Evolutionary conservation across 2,797 vertebrate species (phyloP), one percentile per base, ranked within the genome.

Genomic region (Xerus rutilus): DNA sequence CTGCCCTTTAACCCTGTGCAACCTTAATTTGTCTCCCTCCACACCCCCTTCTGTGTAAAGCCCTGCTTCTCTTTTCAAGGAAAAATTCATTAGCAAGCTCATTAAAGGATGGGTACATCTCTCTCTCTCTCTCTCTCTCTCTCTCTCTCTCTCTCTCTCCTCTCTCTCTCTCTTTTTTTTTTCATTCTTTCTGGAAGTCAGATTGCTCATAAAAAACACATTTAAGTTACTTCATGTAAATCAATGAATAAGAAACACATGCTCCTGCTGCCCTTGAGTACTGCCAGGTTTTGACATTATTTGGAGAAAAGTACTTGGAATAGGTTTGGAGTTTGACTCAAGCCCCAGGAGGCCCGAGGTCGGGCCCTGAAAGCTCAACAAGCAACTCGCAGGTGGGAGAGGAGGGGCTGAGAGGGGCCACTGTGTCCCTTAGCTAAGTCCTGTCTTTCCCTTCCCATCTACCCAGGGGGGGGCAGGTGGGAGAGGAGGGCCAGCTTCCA

Each of bases 71-170:
- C 73, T 76, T 87, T 70, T 59, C 88, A 59, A 72, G 86, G 95
- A 81, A 86, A 96, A 76, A 74, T 43, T 96, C 83, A 94, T 82
- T 91, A 95, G 83, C 79, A 32, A 94, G 87, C 94, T 97, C 90
- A 59, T 95, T 93, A 96, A 93, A 83, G 76, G 52, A 96, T 2
- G 20, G 45, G 73, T 7, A 8, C 52, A 12, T 13, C 47, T 78
- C 52, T 18, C 57, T 67, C 35, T 49, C 13, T 49, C n/a, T n/a
- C n/a, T n/a, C n/a, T n/a, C n/a, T n/a, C n/a, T n/a, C n/a, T n/a
- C n/a, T n/a, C n/a, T n/a, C n/a, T n/a, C n/a, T n/a, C n/a, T n/a
- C n/a, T n/a, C n/a, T n/a, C n/a, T n/a, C n/a, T n/a, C n/a, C n/a
- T n/a, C n/a, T n/a, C n/a, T n/a, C n/a, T n/a, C n/a, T n/a, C n/a